These are phyloP conservation scores for Tyria jacobaeae DNA, from an alignment of 2,888 invertebrate genomes.

Conservation along the genomic window DNA sequence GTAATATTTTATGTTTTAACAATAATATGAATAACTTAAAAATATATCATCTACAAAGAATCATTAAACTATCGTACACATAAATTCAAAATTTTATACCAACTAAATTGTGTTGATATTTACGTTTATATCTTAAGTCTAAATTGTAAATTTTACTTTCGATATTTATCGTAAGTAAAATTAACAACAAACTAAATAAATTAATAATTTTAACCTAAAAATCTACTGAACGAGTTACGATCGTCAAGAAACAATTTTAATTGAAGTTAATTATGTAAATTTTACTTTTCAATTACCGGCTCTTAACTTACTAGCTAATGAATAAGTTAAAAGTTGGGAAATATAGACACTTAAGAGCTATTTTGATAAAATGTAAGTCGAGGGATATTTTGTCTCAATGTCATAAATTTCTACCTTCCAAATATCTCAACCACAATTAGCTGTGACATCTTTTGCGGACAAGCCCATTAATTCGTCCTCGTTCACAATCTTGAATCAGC, in stretches of 20 bases:
- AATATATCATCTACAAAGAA: too few species aligned
- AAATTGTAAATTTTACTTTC: too few species aligned
- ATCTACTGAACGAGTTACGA: slow-evolving; percentile 9
- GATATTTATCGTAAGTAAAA: slow-evolving; percentile 8
- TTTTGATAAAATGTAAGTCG: slow-evolving; percentile 25
- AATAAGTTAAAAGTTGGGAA: slow-evolving; percentile 20
- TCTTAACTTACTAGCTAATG: slow-evolving; percentile 25
- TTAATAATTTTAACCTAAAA: slow-evolving; percentile 12
- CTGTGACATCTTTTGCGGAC: slow-evolving; percentile 15
- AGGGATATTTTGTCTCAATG: slow-evolving; percentile 3
- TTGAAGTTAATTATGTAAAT: slow-evolving; percentile 23
- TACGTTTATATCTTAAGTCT: background rate
- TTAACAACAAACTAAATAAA: slow-evolving; percentile 19
- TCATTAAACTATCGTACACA: too few species aligned
- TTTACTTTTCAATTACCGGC: slow-evolving; percentile 31
- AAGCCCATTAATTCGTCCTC: slow-evolving; percentile 18
- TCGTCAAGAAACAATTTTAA: slow-evolving; percentile 19
- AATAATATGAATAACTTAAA: too few species aligned
- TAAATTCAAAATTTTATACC: background rate
- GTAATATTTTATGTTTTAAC: too few species aligned
- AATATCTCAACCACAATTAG: slow-evolving; percentile 8
- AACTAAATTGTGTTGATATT: background rate
- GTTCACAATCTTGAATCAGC: too few species aligned
- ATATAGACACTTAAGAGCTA: slow-evolving; percentile 19
- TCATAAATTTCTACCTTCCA: background rate